Conservation (phyloP, 2,113 vertebrate species). For the Sclerurus mexicanus region DNA sequence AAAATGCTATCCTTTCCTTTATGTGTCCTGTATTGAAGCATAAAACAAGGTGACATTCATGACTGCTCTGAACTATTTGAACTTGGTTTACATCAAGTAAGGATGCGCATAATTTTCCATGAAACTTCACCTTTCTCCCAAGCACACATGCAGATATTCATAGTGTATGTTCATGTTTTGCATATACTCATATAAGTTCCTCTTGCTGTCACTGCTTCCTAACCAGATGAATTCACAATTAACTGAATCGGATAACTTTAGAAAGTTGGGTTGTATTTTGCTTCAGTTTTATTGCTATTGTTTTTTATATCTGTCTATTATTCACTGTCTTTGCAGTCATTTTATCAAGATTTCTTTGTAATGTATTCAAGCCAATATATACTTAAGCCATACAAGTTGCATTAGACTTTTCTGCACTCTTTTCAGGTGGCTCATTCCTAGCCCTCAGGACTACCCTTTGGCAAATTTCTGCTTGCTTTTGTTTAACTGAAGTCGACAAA, state of each 20-base stretch:
- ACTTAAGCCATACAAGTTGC: neutral
- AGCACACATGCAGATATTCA: neutral
- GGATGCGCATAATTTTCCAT: neutral
- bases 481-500: conserved; percentile 10
- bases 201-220: neutral
- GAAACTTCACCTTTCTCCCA: neutral
- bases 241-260: neutral
- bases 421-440: neutral
- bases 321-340: neutral
- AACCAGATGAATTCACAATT: neutral
- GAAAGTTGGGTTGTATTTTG: neutral
- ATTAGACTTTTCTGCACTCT: neutral
- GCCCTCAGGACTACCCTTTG: neutral
- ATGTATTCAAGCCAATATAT: neutral
- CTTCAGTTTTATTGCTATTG: neutral
- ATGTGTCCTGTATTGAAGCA: neutral
- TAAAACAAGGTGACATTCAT: neutral
- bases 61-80: neutral
- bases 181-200: neutral
- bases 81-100: neutral
- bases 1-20: neutral
- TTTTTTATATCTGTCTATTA: neutral
- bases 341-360: neutral
- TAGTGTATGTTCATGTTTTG: accelerated
- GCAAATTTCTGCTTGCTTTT: conserved; percentile 15